These are phyloP conservation scores for Enteromius fasciolatus DNA, from an alignment of 2,797 vertebrate genomes.

Conservation along the genomic window DNA sequence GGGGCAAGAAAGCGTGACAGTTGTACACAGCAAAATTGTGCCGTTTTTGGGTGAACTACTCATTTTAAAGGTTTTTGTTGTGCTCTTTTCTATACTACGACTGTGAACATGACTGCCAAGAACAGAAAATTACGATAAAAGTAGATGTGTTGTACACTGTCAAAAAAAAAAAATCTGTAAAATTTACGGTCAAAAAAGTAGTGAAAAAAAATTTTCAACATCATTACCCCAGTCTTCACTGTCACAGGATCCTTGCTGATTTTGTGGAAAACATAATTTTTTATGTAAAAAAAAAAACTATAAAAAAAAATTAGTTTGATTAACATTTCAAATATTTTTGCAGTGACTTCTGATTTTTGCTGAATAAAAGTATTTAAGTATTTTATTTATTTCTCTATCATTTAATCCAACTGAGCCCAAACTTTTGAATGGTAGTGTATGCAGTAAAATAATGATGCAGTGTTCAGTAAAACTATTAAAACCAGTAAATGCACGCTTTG, in stretches of 20 bases:
- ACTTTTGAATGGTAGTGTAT: constrained; percentile 7
- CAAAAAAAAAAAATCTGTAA: too few relatives aligned
- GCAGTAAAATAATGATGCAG: neutral
- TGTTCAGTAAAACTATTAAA: neutral
- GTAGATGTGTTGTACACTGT: too few relatives aligned
- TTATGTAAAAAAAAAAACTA: neutral
- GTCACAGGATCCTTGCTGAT: neutral
- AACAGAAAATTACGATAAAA: neutral
- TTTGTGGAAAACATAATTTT: neutral
- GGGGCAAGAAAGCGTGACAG: neutral
- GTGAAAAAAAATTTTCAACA: neutral
- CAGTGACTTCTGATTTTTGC: neutral
- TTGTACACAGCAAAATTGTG: neutral
- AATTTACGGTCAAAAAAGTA: too few relatives aligned
- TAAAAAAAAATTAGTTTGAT: neutral
- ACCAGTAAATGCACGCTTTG: neutral
- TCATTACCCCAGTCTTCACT: neutral
- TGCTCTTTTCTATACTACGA: neutral
- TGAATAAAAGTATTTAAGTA: neutral
- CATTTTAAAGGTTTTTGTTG: neutral
- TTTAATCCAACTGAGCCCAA: neutral
- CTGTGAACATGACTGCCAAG: neutral
- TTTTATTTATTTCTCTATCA: neutral
- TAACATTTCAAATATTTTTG: neutral
- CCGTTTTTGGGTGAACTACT: neutral